Evolutionary conservation across 2,888 invertebrate genomes (phyloP).

Genomic region (Imbricaverruca yamaguchii): DNA sequence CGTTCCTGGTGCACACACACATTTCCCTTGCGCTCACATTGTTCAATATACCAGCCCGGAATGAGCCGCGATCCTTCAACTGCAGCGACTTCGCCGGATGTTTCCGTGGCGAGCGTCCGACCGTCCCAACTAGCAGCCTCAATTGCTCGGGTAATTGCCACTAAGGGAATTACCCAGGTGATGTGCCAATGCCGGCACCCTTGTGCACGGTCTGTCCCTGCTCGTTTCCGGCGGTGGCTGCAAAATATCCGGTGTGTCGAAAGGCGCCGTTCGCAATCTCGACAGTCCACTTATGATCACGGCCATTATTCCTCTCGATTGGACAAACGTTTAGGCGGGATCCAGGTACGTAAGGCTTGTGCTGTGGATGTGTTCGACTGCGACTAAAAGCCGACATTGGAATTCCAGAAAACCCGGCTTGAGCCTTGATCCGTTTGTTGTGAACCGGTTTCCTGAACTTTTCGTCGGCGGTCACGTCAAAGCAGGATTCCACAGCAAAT

Average conservation of each 20-base stretch:
- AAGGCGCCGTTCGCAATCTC: background rate
- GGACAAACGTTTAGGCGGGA: background rate
- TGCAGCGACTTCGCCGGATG: too few relatives aligned
- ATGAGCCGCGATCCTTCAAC: background rate
- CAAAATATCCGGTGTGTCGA: background rate
- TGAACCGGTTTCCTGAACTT: too few relatives aligned
- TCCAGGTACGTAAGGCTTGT: background rate
- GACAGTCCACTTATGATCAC: background rate
- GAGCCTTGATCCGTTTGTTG: background rate
- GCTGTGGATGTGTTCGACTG: too few relatives aligned
- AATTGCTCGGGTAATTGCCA: background rate
- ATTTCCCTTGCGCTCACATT: background rate
- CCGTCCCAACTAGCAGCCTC: background rate
- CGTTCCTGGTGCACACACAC: background rate
- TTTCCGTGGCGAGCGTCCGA: background rate
- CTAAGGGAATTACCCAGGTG: background rate
- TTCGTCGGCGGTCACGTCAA: too few relatives aligned
- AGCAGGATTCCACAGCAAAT: too few relatives aligned
- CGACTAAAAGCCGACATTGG: too few relatives aligned
- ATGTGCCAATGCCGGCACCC: background rate
- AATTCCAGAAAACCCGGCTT: background rate
- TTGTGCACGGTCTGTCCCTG: too few relatives aligned
- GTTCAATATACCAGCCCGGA: too few relatives aligned
- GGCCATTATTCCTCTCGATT: background rate
- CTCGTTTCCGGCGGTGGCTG: background rate